These are phyloP conservation scores for Parapristionchus giblindavisi DNA, from an alignment of 2,888 invertebrate genomes.

Conservation along the genomic window DNA sequence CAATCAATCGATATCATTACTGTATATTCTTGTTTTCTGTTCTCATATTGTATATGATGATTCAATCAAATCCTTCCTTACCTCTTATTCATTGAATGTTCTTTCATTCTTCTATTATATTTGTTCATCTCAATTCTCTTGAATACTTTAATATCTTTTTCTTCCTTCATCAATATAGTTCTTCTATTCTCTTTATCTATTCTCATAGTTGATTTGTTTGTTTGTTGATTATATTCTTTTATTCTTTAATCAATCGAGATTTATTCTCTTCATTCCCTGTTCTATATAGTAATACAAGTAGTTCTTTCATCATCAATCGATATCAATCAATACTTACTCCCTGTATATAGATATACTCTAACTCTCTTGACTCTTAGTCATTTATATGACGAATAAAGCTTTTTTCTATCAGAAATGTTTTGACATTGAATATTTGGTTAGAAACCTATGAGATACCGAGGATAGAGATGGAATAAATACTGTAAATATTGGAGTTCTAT, in stretches of 20 bases:
- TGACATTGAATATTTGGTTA: neutral
- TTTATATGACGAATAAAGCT: slow-evolving; percentile 15
- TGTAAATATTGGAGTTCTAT: neutral
- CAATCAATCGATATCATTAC: no score
- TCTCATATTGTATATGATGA: neutral
- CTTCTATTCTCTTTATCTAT: neutral
- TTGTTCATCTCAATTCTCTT: neutral
- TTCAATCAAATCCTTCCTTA: slow-evolving; percentile 17
- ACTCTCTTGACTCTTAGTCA: neutral
- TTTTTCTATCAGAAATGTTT: neutral
- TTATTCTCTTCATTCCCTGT: no score
- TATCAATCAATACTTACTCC: slow-evolving; percentile 17
- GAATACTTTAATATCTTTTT: slow-evolving; percentile 6
- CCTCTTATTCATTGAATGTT: neutral
- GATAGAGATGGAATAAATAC: neutral
- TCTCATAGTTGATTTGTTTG: no score
- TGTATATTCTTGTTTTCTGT: neutral
- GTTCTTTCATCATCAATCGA: neutral
- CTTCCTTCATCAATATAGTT: neutral
- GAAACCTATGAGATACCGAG: neutral
- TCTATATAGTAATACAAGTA: slow-evolving; percentile 29
- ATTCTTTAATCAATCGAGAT: slow-evolving; percentile 1
- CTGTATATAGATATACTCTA: slow-evolving; percentile 27
- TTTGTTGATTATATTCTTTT: neutral
- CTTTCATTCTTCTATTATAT: no score